These are phyloP conservation scores for Pitangus sulphuratus DNA, from an alignment of 2,797 vertebrate species.

Conservation along the genomic window DNA sequence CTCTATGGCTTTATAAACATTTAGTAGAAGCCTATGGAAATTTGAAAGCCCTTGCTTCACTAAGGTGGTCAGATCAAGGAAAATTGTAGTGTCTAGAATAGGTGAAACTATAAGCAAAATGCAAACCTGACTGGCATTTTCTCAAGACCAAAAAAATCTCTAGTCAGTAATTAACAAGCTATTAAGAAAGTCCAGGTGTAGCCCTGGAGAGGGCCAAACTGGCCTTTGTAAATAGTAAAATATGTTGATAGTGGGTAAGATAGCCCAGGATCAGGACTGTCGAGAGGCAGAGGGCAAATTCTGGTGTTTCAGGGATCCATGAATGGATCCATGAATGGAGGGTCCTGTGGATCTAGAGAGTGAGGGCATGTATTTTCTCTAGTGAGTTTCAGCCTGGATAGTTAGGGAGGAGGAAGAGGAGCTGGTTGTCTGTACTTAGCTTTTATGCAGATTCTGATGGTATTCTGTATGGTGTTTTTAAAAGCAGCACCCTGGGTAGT, in stretches of 20 bases:
- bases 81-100: neutral
- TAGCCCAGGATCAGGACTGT: neutral
- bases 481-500: neutral
- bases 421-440: neutral
- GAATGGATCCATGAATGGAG: accelerated
- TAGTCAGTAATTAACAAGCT: neutral
- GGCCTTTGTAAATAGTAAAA: neutral
- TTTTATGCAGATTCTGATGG: neutral
- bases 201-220: neutral
- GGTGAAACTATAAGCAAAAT: neutral
- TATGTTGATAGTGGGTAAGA: neutral
- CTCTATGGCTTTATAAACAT: neutral
- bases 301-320: neutral
- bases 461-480: accelerated
- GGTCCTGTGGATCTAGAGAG: neutral
- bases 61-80: neutral
- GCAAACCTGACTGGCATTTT: neutral
- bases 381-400: neutral
- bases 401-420: neutral
- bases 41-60: neutral
- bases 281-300: neutral
- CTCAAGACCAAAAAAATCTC: neutral
- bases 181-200: neutral
- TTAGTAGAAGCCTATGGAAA: neutral
- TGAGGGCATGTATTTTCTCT: neutral